Evolutionary conservation across 1,140 invertebrate species (phyloP).

Genomic region (Achroia grisella): DNA sequence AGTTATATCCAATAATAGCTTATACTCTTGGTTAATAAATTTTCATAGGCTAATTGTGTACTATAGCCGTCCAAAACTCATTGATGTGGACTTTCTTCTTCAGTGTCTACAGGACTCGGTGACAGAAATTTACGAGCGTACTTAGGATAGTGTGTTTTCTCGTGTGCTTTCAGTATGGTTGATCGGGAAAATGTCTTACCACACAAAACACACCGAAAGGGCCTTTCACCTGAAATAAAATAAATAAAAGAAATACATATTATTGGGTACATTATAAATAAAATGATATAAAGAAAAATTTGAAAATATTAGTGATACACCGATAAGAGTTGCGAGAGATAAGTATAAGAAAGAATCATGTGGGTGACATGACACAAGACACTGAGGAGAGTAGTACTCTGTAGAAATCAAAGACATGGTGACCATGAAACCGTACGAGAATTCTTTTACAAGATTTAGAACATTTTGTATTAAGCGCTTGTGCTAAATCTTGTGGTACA

Average conservation of each 20-base stretch:
- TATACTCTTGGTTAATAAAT: constrained; percentile 40
- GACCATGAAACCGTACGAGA: no score
- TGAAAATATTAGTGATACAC: no score
- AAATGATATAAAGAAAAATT: no score
- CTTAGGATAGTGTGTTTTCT: constrained; percentile 93
- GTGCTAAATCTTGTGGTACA: no score
- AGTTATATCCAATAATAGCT: constrained; percentile 24
- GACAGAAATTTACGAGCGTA: constrained; percentile 90
- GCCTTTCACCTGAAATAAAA: constrained; percentile 80
- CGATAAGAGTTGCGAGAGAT: no score
- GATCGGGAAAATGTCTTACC: constrained; percentile 92
- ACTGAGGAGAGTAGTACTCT: no score
- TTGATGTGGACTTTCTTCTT: constrained; percentile 85
- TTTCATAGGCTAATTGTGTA: constrained; percentile 33
- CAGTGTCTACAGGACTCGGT: constrained; percentile 86
- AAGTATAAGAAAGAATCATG: no score
- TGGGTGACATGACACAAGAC: no score
- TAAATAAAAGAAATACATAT: not conserved
- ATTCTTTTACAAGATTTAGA: no score
- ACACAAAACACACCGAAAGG: constrained; percentile 90
- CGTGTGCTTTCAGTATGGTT: constrained; percentile 92
- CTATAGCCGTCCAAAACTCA: constrained; percentile 52
- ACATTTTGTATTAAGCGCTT: no score
- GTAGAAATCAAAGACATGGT: no score
- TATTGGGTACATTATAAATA: no score